Evolutionary conservation across 92 coral and sea anemone species (phyloP), one percentile per base, ranked within the genome.

Genomic region (Phymanthus crucifer): DNA sequence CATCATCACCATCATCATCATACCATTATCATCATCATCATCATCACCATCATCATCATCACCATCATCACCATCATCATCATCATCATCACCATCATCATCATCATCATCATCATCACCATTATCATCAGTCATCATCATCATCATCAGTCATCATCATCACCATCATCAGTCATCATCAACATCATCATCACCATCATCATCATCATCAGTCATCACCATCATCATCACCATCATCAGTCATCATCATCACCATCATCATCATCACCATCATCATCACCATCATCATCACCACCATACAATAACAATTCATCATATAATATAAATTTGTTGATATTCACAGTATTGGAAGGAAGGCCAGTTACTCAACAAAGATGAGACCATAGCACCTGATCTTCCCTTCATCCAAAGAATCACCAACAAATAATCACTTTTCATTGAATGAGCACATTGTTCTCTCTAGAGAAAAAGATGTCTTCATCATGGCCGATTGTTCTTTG

Each of bases 321-420:
- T 3, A 54, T 54, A 9, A 1, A 54, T 54, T 2, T 19, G 0
- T 21, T 54, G 6, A 0, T 40, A 2, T 56, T 77, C 47, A 52
- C 83, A 96, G 99, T 72, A 84, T 12, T 96, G 99, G 99, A 80
- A 80, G 17, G 98, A 93, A 69, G 99, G 99, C 19, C 93, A 93
- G 21, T 86, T 93, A 10, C 40, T 89, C 31, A 91, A 91, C 45
- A 74, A 79, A 8, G 85, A 89, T 31, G 97, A 91, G 57, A 89
- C 94, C 40, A 94, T 87, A 12, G 94, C 94, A 24, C 89, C 87
- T 1, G 99, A 89, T 43, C 94, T 96, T 29, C 99, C 99, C 0
- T 84, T 88, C 4, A 70, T 93, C 26, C 99, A 92, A 33, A 82
- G 96, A 50, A 72, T 61, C 34, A 27, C 68, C 68, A 29, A 61